A percentile compares a stretch with the other conserved stretches of the same genome.
Conservation (phyloP, 2,888 invertebrate genomes). For the Eledone cirrhosa region DNA sequence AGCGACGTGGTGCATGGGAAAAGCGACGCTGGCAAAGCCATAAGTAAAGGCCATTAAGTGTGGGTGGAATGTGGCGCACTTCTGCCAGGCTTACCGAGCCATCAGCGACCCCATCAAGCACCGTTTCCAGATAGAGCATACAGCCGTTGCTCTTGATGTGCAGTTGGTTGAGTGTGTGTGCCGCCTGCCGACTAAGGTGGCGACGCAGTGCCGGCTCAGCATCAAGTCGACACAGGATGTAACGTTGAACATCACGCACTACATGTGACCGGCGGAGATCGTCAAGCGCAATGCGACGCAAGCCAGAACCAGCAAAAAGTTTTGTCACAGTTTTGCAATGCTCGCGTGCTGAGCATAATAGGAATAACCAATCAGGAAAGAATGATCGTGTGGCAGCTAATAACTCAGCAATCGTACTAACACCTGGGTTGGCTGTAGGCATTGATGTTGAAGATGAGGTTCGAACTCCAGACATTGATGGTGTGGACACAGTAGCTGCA, state of each 20-base stretch:
- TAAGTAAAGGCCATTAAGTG: constrained; percentile 90
- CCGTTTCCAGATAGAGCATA: constrained; percentile 66
- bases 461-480: too few relatives aligned
- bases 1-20: constrained; percentile 77
- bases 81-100: constrained; percentile 86
- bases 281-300: constrained; percentile 89
- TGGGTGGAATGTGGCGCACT: constrained; percentile 94
- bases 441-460: too few relatives aligned
- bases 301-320: constrained; percentile 77
- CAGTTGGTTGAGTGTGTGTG: constrained; percentile 92
- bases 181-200: constrained; percentile 89
- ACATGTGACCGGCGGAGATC: constrained; percentile 84
- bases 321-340: constrained; percentile 81
- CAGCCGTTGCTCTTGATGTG: constrained; percentile 93
- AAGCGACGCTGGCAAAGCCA: constrained; percentile 95
- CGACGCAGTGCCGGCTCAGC: constrained; percentile 87
- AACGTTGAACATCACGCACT: constrained; percentile 93
- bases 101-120: constrained; percentile 87
- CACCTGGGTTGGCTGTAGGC: constrained; percentile 37
- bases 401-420: constrained; percentile 72
- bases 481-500: too few relatives aligned
- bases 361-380: constrained; percentile 90
- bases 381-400: constrained; percentile 88
- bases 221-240: constrained; percentile 85
- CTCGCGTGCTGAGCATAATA: constrained; percentile 83